Evolutionary conservation across 2,113 vertebrate species (phyloP).

Genomic region (Lanius ludovicianus): DNA sequence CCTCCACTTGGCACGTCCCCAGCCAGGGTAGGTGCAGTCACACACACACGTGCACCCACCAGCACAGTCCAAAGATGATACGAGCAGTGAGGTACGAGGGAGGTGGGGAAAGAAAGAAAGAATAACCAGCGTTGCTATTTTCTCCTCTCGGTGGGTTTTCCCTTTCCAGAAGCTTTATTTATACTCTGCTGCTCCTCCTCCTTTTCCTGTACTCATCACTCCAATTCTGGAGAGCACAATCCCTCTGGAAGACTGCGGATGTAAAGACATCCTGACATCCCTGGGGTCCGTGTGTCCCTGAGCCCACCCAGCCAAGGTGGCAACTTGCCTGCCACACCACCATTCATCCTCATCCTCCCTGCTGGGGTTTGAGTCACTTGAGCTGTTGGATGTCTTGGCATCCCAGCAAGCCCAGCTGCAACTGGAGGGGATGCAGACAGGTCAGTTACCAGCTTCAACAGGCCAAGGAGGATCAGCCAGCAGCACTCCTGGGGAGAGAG

Average conservation of each 20-base stretch:
- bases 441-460: not conserved
- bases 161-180: constrained; percentile 18
- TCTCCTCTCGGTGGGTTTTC: not conserved
- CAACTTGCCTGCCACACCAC: not conserved
- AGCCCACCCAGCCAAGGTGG: not conserved
- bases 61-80: not conserved
- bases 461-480: not conserved
- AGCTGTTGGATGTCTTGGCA: not conserved
- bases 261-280: not conserved
- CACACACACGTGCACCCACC: fast-evolving
- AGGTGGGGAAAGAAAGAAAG: not conserved
- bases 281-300: fast-evolving
- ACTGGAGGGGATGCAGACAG: fast-evolving
- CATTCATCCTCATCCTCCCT: not conserved
- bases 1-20: fast-evolving
- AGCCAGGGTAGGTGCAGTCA: not conserved
- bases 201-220: not conserved
- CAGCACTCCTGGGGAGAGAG: not conserved
- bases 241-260: fast-evolving
- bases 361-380: not conserved
- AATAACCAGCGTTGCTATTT: not conserved
- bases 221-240: not conserved
- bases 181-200: not conserved
- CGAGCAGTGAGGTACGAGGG: not conserved
- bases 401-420: not conserved